Percentiles rank a stretch among this genome's conserved stretches.
Conservation (phyloP, 2,888 invertebrate genomes). For the Diplazon laetatorius region DNA sequence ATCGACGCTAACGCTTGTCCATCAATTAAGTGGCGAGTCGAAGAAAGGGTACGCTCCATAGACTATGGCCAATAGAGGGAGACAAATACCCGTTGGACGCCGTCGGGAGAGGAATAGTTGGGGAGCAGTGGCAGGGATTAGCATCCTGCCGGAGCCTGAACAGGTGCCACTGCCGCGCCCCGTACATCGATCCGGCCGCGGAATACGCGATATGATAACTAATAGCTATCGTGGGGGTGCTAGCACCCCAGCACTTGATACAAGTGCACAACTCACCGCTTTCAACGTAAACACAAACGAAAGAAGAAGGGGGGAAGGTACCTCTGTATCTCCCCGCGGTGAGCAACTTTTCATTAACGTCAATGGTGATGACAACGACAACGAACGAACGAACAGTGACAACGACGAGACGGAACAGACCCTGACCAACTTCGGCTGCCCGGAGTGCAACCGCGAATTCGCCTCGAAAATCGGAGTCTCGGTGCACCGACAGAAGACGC, state of each 20-base stretch:
- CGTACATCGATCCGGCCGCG: conserved; percentile 43
- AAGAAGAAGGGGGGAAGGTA: background rate
- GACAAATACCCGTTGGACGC: conserved; percentile 62
- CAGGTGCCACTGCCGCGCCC: conserved; percentile 10
- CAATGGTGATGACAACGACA: too few species aligned
- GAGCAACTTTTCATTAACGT: background rate
- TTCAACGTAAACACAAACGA: background rate
- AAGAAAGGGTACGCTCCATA: background rate
- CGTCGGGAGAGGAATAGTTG: background rate
- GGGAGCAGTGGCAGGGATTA: conserved; percentile 23
- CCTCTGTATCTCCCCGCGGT: conserved; percentile 6
- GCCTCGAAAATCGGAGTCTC: background rate
- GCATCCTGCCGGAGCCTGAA: conserved; percentile 23
- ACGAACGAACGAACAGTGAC: background rate
- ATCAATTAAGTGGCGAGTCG: background rate
- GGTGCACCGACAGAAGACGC: background rate
- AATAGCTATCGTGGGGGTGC: background rate
- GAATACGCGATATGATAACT: conserved; percentile 7
- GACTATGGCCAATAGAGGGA: background rate
- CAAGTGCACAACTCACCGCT: background rate
- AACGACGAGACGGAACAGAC: background rate
- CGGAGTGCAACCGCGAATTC: background rate
- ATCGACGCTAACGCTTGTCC: background rate
- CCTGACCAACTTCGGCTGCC: background rate
- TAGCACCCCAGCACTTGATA: background rate